Evolutionary conservation across 2,113 vertebrate genomes (phyloP).

Genomic region (Leuciscus idus): DNA sequence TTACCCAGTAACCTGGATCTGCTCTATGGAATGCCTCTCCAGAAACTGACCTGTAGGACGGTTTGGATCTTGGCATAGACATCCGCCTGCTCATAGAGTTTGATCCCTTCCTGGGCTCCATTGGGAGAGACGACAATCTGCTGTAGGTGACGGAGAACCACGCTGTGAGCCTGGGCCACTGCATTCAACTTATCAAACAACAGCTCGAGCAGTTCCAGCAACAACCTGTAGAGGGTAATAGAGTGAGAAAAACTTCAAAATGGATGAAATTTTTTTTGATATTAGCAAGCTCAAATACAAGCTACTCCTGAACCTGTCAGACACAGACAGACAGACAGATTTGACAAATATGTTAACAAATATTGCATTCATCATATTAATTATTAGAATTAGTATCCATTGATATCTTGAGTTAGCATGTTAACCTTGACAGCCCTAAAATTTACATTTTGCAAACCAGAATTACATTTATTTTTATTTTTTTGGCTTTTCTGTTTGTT

Average conservation of each 20-base stretch:
- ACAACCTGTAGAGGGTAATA: conserved; percentile 78
- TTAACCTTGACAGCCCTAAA: neutral
- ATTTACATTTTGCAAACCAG: neutral
- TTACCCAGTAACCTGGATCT: neutral
- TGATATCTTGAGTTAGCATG: neutral
- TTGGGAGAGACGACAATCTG: conserved; percentile 78
- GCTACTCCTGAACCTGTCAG: too few species aligned
- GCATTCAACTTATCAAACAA: conserved; percentile 97
- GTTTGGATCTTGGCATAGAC: conserved; percentile 98
- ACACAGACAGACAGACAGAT: neutral
- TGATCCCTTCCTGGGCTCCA: conserved; percentile 84
- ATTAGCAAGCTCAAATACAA: neutral
- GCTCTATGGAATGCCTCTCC: neutral
- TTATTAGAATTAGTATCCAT: neutral
- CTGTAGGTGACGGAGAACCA: conserved; percentile 90
- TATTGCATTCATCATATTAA: neutral
- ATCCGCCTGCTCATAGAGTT: conserved; percentile 96
- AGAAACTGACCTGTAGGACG: conserved; percentile 89
- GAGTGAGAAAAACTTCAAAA: conserved; percentile 37
- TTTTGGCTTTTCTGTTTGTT: neutral
- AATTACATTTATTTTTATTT: too few species aligned
- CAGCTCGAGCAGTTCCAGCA: conserved; percentile 93
- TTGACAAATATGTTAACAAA: neutral
- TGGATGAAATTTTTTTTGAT: neutral
- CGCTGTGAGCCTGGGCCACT: conserved; percentile 87